Percentiles rank a stretch among this genome's conserved stretches.
phyloP scores from a whole-genome alignment of 2,888 invertebrate genomes.

The Phyllotreta cruciferae region DNA sequence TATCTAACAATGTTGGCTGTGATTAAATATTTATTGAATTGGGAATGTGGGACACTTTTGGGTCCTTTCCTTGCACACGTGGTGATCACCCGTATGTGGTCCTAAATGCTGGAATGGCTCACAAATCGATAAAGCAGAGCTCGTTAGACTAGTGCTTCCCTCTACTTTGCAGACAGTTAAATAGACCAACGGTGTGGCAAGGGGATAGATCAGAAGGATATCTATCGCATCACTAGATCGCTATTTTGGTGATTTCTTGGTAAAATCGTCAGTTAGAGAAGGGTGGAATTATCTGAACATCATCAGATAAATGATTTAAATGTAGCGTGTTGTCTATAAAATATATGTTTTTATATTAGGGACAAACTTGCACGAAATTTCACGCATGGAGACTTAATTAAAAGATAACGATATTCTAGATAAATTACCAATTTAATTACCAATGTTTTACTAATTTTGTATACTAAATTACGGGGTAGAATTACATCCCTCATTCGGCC shows the following conservation, averaged over 20 bases:
- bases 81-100: constrained; percentile 17
- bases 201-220: constrained; percentile 8
- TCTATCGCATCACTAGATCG: no score
- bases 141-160: constrained; percentile 47
- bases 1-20: no score
- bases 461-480: neutral
- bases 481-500: constrained; percentile 3
- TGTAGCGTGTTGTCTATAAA: neutral
- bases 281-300: no score
- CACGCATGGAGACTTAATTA: no score
- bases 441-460: neutral
- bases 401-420: no score
- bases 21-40: no score
- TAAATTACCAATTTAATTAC: no score
- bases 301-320: no score
- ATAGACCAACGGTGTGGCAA: constrained; percentile 36
- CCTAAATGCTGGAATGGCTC: constrained; percentile 35
- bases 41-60: neutral
- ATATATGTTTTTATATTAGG: neutral
- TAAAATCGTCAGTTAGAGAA: no score
- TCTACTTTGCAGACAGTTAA: constrained; percentile 50
- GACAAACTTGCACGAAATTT: no score
- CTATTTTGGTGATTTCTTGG: no score
- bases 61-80: constrained; percentile 15
- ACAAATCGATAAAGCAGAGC: constrained; percentile 46